A percentile compares a stretch with the other conserved stretches of the same genome.
phyloP scores from a whole-genome alignment of 1,140 invertebrate species.

The Heliconius himera region DNA sequence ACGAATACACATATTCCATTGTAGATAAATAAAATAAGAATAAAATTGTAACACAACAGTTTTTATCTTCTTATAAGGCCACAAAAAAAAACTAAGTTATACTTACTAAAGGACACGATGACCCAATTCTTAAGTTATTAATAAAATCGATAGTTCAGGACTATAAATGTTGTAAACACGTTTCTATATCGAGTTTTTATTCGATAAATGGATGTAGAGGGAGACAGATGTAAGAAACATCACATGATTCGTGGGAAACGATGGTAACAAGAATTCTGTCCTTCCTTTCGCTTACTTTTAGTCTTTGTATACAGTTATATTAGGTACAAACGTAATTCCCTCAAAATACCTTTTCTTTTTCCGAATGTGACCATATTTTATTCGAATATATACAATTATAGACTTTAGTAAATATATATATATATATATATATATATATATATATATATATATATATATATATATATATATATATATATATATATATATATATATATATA shows the following conservation, averaged over 20 bases:
- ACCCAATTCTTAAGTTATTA: slow-evolving; percentile 1
- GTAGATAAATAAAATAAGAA: background rate
- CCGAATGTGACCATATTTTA: background rate
- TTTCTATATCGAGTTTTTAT: slow-evolving; percentile 34
- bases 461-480: too few species aligned
- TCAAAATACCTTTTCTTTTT: background rate
- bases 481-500: too few species aligned
- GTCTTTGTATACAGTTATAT: slow-evolving; percentile 58
- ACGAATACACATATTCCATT: too few species aligned
- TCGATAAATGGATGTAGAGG: slow-evolving; percentile 24
- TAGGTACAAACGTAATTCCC: background rate
- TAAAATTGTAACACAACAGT: background rate
- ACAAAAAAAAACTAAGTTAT: background rate
- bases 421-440: too few species aligned
- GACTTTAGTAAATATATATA: too few species aligned
- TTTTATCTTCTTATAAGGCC: background rate
- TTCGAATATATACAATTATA: background rate
- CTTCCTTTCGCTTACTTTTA: slow-evolving; percentile 65
- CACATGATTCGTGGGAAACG: slow-evolving; percentile 58
- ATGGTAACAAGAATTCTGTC: slow-evolving; percentile 66
- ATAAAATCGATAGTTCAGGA: slow-evolving; percentile 15
- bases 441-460: too few species aligned
- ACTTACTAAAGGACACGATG: background rate
- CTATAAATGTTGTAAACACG: slow-evolving; percentile 32
- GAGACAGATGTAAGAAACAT: slow-evolving; percentile 45